Evolutionary conservation across 2,797 vertebrate species (phyloP).

Genomic region (Rhabdomys pumilio): DNA sequence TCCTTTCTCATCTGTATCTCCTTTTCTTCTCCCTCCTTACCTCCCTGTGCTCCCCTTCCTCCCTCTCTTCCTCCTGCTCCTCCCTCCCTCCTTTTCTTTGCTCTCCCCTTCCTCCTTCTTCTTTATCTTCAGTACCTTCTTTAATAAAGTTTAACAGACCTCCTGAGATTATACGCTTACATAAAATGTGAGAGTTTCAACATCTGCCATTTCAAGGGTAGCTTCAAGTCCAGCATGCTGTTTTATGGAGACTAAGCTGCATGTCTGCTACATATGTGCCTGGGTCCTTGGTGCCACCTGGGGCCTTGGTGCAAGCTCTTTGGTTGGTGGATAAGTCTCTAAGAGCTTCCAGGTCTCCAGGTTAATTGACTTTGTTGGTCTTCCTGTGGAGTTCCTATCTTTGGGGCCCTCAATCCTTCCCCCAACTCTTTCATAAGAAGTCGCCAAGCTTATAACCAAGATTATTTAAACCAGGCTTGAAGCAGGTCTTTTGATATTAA

Average conservation of each 20-base stretch:
- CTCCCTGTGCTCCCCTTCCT: background rate
- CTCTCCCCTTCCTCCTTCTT: background rate
- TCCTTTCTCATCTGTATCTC: background rate
- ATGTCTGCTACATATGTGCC: too few relatives aligned
- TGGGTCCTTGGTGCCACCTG: too few relatives aligned
- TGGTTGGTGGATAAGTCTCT: too few relatives aligned
- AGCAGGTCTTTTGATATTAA: too few relatives aligned
- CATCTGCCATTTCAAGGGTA: background rate
- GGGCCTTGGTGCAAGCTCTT: too few relatives aligned
- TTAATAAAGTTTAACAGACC: background rate
- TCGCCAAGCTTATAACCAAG: too few relatives aligned
- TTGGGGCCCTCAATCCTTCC: too few relatives aligned
- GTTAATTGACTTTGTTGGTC: too few relatives aligned
- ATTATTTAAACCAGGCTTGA: too few relatives aligned
- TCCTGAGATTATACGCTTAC: background rate
- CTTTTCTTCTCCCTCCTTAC: background rate
- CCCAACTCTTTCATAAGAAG: too few relatives aligned
- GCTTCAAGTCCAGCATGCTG: background rate
- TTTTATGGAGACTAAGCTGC: background rate
- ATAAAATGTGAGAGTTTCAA: background rate
- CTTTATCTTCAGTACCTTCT: background rate
- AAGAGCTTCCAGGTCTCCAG: too few relatives aligned
- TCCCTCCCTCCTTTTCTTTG: background rate
- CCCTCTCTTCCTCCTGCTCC: background rate
- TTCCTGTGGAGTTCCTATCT: too few relatives aligned